A percentile compares a stretch with the other conserved stretches of the same genome.
These are phyloP conservation scores for Gyrodactylus salaris DNA, from an alignment of 1,140 invertebrate genomes.

Conservation along the genomic window DNA sequence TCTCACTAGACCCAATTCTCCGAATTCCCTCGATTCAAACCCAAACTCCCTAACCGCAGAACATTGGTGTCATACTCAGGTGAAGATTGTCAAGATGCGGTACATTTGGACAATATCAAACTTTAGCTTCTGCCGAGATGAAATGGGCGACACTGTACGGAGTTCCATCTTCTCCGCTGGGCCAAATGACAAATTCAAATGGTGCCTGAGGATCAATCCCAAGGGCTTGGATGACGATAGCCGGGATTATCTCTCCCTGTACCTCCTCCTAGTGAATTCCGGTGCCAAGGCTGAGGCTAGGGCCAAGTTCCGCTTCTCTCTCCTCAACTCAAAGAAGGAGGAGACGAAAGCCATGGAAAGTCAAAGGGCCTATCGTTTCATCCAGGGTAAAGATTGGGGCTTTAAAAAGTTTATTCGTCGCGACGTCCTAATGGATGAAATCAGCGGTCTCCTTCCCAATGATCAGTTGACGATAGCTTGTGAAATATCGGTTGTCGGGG, in stretches of 20 bases:
- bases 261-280: conserved; percentile 84
- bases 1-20: neutral
- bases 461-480: conserved; percentile 97
- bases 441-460: conserved; percentile 75
- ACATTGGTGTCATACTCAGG: conserved; percentile 28
- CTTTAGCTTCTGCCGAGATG: conserved; percentile 71
- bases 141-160: conserved; percentile 97
- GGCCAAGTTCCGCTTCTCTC: conserved; percentile 99
- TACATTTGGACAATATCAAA: conserved; percentile 99
- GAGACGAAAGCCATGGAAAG: conserved; percentile 96
- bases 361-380: conserved; percentile 74
- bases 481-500: conserved; percentile 72
- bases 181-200: conserved; percentile 94
- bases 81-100: conserved; percentile 97
- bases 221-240: conserved; percentile 97
- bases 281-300: conserved; percentile 83
- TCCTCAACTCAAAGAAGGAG: conserved; percentile 93
- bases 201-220: conserved; percentile 93
- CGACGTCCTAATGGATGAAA: conserved; percentile 86
- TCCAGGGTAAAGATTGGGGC: conserved; percentile 97
- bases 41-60: conserved; percentile 16
- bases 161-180: conserved; percentile 94
- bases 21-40: neutral
- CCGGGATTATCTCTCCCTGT: conserved; percentile 93
- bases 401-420: conserved; percentile 96